These are phyloP conservation scores for Rachycentron canadum DNA, from an alignment of 2,797 vertebrate species.

Conservation along the genomic window DNA sequence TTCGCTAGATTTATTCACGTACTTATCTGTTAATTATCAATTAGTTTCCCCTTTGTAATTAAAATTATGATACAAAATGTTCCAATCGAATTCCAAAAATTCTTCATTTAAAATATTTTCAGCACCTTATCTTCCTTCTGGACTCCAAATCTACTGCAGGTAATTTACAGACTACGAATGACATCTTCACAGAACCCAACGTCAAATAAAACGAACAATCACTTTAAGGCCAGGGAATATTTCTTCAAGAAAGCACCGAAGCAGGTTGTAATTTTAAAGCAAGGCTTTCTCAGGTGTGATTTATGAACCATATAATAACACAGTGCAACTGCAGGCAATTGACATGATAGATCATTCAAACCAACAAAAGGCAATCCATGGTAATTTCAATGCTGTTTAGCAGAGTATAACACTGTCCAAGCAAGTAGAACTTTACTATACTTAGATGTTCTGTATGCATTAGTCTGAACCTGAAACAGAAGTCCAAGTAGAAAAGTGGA, in stretches of 20 bases:
- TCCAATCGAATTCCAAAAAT: too few relatives aligned
- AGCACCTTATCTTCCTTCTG: too few relatives aligned
- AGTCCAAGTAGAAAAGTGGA: background rate
- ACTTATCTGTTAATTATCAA: too few relatives aligned
- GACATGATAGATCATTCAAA: background rate
- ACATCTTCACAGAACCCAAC: too few relatives aligned
- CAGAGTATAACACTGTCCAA: background rate
- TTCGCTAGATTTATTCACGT: too few relatives aligned
- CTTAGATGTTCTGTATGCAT: background rate
- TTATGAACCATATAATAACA: background rate
- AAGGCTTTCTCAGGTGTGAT: background rate
- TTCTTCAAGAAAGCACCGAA: slow-evolving; percentile 24
- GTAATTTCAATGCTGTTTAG: background rate
- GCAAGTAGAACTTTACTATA: background rate
- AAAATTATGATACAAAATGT: too few relatives aligned
- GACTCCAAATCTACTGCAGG: too few relatives aligned
- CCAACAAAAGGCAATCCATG: background rate
- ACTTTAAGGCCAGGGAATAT: accelerated
- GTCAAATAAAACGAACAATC: too few relatives aligned
- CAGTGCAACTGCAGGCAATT: background rate
- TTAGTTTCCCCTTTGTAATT: too few relatives aligned
- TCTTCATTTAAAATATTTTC: too few relatives aligned
- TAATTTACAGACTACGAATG: too few relatives aligned
- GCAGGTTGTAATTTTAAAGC: slow-evolving; percentile 56
- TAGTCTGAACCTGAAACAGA: background rate